Percentiles rank a stretch among this genome's conserved stretches.
phyloP scores from a whole-genome alignment of 1,140 invertebrate genomes.

The Maconellicoccus hirsutus region DNA sequence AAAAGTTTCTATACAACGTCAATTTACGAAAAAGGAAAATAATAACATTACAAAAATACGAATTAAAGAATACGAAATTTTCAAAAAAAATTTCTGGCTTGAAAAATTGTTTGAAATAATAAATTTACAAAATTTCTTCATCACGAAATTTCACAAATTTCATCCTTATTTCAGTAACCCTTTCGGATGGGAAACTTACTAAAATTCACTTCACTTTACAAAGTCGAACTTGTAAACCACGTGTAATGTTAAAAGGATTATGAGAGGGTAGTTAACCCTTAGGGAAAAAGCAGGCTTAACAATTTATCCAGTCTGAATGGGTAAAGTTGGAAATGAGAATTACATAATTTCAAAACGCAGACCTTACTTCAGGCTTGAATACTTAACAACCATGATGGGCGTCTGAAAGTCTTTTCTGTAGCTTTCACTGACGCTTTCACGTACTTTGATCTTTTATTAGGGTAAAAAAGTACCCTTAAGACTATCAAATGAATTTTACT shows the following conservation, averaged over 20 bases:
- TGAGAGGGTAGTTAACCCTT: slow-evolving; percentile 15
- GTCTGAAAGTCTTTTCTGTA: background rate
- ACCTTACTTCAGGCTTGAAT: slow-evolving; percentile 5
- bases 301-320: slow-evolving; percentile 14
- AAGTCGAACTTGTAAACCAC: slow-evolving; percentile 16
- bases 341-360: background rate
- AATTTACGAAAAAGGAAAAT: no score
- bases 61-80: no score
- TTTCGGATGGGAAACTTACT: background rate
- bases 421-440: no score
- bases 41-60: no score
- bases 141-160: background rate
- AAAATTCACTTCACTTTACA: slow-evolving; percentile 2
- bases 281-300: slow-evolving; percentile 1
- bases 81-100: background rate
- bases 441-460: background rate
- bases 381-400: background rate
- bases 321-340: background rate
- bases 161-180: background rate
- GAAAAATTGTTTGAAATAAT: background rate
- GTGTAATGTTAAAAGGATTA: slow-evolving; percentile 21
- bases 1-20: no score
- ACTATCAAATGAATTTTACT: background rate
- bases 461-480: background rate
- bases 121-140: no score